Percentiles rank a stretch among this genome's conserved stretches.
These are phyloP conservation scores for Ostrea edulis DNA, from an alignment of 1,140 invertebrate species.

Conservation along the genomic window DNA sequence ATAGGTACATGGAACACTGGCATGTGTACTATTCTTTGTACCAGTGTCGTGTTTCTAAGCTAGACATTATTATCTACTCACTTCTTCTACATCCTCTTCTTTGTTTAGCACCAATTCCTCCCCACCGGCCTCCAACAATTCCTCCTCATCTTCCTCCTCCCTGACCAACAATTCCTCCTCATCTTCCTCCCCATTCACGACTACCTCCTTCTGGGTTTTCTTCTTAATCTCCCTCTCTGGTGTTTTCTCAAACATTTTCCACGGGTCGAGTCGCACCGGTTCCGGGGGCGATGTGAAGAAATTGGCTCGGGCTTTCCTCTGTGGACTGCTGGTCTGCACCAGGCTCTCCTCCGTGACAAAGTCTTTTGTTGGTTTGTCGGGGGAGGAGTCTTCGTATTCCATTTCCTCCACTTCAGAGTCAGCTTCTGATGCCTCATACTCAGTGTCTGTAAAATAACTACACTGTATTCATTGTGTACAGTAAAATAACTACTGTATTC, in stretches of 20 bases:
- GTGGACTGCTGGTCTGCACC: constrained; percentile 53
- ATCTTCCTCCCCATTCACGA: constrained; percentile 23
- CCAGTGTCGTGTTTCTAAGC: too few relatives aligned
- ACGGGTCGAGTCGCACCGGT: constrained; percentile 73
- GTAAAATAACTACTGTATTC: not conserved
- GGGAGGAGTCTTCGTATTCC: not conserved
- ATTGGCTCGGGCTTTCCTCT: constrained; percentile 66
- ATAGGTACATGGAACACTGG: not conserved
- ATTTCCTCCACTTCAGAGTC: constrained; percentile 62
- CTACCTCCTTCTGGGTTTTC: constrained; percentile 53
- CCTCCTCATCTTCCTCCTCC: constrained; percentile 30
- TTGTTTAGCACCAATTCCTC: not conserved
- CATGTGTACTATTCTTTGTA: too few relatives aligned
- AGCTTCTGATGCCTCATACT: constrained; percentile 57
- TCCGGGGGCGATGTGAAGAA: constrained; percentile 74
- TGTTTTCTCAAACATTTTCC: constrained; percentile 67
- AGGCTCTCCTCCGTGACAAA: constrained; percentile 13
- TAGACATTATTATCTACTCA: not conserved
- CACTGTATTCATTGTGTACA: too few relatives aligned
- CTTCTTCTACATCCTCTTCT: not conserved
- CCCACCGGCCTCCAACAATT: constrained; percentile 25
- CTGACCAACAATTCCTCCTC: constrained; percentile 49
- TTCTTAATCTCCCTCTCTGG: constrained; percentile 64
- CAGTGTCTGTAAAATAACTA: constrained; percentile 41
- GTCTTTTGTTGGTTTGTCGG: not conserved